phyloP scores from a whole-genome alignment of 2,113 vertebrate genomes.

The Tetrao urogallus region DNA sequence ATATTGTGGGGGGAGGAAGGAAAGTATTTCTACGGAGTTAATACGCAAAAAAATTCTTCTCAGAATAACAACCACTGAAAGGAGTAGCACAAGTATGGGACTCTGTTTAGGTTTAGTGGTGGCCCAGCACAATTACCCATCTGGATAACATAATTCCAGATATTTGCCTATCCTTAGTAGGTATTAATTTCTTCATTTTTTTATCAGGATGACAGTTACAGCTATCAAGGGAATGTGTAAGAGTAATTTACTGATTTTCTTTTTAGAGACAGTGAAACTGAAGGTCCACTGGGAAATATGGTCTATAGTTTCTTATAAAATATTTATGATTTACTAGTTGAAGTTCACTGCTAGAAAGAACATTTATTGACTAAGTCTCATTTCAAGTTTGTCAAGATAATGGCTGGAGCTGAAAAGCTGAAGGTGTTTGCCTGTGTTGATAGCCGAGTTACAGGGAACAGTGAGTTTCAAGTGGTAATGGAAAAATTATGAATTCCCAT shows the following conservation, averaged over 20 bases:
- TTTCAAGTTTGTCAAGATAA: constrained; percentile 17
- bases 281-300: background rate
- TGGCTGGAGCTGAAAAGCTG: background rate
- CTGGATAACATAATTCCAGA: background rate
- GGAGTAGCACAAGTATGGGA: background rate
- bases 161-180: background rate
- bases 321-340: constrained; percentile 6
- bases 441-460: background rate
- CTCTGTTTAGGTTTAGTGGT: background rate
- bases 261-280: background rate
- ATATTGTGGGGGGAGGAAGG: background rate
- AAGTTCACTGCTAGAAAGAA: background rate
- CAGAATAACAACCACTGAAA: background rate
- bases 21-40: background rate
- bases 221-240: background rate
- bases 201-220: background rate
- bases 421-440: background rate
- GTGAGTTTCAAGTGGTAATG: background rate
- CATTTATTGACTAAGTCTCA: background rate
- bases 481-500: background rate
- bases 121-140: background rate
- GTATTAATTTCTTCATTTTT: background rate
- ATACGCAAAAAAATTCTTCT: background rate
- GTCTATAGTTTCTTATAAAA: background rate
- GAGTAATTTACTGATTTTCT: background rate